Base-by-base conservation (phyloP, 2,797 vertebrate species). In the Helicolenus hilgendorfi region DNA sequence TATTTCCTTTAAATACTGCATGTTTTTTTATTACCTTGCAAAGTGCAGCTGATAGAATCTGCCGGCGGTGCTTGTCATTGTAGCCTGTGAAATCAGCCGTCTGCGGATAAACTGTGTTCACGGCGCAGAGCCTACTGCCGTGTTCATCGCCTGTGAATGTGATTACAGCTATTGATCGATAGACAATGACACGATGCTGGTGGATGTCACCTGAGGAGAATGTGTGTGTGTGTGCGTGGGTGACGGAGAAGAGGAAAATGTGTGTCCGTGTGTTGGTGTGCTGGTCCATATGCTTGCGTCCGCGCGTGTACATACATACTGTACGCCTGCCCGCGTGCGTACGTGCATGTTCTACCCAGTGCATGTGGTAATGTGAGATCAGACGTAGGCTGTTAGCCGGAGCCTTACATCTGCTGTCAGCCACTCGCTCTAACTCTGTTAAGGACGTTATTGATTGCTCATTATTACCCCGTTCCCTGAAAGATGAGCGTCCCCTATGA, bases 401-500 rank as follows among this genome's bases (percentile, higher is more conserved):
- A 92, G 92, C 86, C 93, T 95, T 94, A 94, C 96, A 97, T 96
- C 96, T 97, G 97, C 96, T 96, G 95, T 97, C 96, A 96, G 94
- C 94, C 95, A 82, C 95, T 94, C 89, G 94, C 96, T 96, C 95
- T 97, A 97, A 97, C 97, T 96, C 94, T 86, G 96, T 97, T 97
- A 97, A 96, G 94, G 93, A 93, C 90, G 88, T 96, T 97, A 98
- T 97, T 97, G 97, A 97, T 97, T 96, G 97, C 94, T 97, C 97
- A 95, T 97, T 97, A 97, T 97, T 97, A 97, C 95, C 94, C 92
- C 95, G 93, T 89, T 95, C 92, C 89, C 95, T 96, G 97, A 97
- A 97, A 98, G 96, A 95, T 95, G 96, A 98, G 96, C 95, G 95
- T 98, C 96, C 97, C 96, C 94, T 94, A 96, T 98, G 97, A 97